These are phyloP conservation scores for Marronus borbonicus DNA, from an alignment of 2,888 invertebrate genomes.

Conservation along the genomic window DNA sequence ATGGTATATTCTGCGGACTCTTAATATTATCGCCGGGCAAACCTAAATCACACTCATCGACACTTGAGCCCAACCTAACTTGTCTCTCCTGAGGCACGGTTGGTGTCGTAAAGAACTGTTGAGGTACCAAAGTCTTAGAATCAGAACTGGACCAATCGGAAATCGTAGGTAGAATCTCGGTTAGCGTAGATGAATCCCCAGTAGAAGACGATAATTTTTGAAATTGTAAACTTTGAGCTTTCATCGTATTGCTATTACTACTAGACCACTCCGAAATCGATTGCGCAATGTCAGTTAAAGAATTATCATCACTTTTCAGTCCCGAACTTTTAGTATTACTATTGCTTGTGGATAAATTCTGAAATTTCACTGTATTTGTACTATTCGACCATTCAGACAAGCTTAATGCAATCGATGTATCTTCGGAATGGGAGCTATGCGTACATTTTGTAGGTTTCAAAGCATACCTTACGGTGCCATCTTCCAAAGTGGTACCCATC, in stretches of 20 bases:
- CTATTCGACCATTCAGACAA: constrained; percentile 92
- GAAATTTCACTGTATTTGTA: constrained; percentile 87
- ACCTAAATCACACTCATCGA: constrained; percentile 65
- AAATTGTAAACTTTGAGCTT: constrained; percentile 73
- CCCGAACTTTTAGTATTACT: constrained; percentile 77
- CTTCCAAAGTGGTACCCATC: constrained; percentile 82
- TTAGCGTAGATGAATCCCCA: constrained; percentile 70
- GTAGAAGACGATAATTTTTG: constrained; percentile 68
- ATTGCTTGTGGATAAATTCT: constrained; percentile 78
- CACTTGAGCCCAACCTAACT: constrained; percentile 64
- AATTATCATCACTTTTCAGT: constrained; percentile 86
- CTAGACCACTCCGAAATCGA: constrained; percentile 90
- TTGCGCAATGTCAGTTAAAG: constrained; percentile 81
- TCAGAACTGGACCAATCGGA: constrained; percentile 86
- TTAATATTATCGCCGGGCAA: constrained; percentile 61
- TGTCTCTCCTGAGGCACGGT: constrained; percentile 42
- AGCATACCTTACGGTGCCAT: constrained; percentile 86
- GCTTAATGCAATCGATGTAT: constrained; percentile 88
- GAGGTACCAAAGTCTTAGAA: constrained; percentile 81
- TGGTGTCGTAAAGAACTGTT: constrained; percentile 65
- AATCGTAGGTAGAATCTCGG: constrained; percentile 82
- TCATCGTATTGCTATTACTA: constrained; percentile 82
- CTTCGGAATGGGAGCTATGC: constrained; percentile 88
- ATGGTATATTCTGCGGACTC: constrained; percentile 67
- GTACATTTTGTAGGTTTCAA: constrained; percentile 87